Percentiles rank a stretch among this genome's conserved stretches.
Evolutionary conservation across 2,113 vertebrate species (phyloP).

Genomic region (Podocnemis expansa): DNA sequence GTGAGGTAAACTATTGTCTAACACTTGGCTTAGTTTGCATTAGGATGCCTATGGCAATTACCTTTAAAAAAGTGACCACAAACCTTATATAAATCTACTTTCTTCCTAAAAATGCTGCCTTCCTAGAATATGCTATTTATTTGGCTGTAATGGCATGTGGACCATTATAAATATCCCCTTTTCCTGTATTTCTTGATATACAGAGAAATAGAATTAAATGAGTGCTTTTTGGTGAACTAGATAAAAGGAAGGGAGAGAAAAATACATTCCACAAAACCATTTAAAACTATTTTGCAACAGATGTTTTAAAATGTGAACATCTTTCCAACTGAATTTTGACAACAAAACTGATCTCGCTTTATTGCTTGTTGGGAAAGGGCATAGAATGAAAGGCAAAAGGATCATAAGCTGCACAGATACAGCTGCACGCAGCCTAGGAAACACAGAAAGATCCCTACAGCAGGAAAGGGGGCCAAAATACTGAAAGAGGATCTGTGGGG

Average conservation of each 20-base stretch:
- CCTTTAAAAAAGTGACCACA: background rate
- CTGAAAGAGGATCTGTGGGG: background rate
- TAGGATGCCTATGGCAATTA: background rate
- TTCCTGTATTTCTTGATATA: background rate
- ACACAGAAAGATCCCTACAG: background rate
- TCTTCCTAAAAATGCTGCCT: background rate
- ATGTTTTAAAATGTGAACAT: background rate
- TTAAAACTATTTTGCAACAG: background rate
- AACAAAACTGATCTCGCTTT: background rate
- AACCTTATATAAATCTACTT: background rate
- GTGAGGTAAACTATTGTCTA: background rate
- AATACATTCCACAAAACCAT: background rate
- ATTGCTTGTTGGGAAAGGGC: background rate
- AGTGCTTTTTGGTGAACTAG: background rate
- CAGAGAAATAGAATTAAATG: fast-evolving
- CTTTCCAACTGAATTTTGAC: background rate
- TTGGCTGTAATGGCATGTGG: background rate
- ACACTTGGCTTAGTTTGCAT: background rate
- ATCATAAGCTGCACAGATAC: background rate
- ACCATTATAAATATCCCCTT: background rate
- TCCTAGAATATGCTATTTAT: background rate
- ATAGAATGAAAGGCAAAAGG: background rate
- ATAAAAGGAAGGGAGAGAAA: background rate
- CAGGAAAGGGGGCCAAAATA: background rate
- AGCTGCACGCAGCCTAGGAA: background rate